A percentile compares a stretch with the other conserved stretches of the same genome.
These are phyloP conservation scores for Apis mellifera DNA, from an alignment of 1,140 invertebrate genomes.

Conservation along the genomic window DNA sequence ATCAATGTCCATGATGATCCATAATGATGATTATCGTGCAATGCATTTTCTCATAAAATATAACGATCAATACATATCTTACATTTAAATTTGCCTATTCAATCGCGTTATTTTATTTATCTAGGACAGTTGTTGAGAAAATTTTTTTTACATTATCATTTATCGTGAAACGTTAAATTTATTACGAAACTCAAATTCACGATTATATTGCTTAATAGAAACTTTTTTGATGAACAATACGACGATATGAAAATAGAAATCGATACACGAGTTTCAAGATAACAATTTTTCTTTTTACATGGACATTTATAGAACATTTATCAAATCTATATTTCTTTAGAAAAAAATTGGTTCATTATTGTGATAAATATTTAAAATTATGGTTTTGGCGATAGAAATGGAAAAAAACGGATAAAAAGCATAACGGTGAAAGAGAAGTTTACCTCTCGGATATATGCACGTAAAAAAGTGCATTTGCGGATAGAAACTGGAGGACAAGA, in stretches of 20 bases:
- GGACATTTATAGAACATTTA: not conserved
- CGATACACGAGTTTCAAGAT: too few relatives aligned
- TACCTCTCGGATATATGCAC: not conserved
- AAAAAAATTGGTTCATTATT: not conserved
- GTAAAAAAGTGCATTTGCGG: conserved; percentile 18
- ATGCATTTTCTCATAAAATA: not conserved
- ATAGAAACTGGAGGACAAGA: not conserved
- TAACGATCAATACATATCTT: conserved; percentile 31
- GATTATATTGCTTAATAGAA: not conserved
- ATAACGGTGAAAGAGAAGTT: not conserved
- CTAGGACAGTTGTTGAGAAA: not conserved
- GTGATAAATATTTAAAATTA: not conserved
- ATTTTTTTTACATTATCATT: not conserved
- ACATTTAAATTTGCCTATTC: not conserved
- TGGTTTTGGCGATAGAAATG: not conserved
- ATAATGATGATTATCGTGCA: not conserved
- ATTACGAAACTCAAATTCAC: too few relatives aligned
- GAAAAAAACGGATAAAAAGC: not conserved
- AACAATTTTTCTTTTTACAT: not conserved
- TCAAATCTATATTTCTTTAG: not conserved
- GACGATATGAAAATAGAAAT: not conserved
- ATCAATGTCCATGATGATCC: conserved; percentile 12
- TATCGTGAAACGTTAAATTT: too few relatives aligned
- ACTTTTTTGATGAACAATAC: not conserved
- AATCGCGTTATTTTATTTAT: conserved; percentile 12